Conservation (phyloP, 2,113 vertebrate genomes). For the Helogale parvula region DNA sequence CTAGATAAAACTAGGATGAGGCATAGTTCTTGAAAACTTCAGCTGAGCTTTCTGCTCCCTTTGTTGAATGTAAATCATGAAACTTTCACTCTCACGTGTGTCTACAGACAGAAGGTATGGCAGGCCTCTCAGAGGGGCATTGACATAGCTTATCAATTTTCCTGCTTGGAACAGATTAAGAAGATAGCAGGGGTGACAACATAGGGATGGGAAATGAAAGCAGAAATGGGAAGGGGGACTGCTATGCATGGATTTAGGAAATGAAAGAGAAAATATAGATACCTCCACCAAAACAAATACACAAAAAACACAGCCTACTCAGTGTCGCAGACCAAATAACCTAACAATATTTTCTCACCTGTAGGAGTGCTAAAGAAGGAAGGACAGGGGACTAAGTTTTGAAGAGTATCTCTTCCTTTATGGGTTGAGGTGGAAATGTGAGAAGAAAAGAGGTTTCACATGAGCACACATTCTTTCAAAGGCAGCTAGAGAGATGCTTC, state of each 20-base stretch:
- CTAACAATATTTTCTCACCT: not conserved
- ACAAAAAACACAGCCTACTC: not conserved
- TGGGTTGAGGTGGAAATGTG: not conserved
- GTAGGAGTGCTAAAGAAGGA: not conserved
- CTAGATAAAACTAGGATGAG: not conserved
- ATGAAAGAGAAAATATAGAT: not conserved
- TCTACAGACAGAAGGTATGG: not conserved
- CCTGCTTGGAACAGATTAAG: not conserved
- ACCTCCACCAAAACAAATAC: not conserved
- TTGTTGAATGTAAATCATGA: not conserved
- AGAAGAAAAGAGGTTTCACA: not conserved
- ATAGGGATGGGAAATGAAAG: not conserved
- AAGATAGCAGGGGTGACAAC: not conserved
- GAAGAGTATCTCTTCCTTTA: not conserved
- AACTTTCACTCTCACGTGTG: not conserved
- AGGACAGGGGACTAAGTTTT: not conserved
- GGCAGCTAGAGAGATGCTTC: not conserved
- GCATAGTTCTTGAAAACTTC: slow-evolving; percentile 21
- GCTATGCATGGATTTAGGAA: not conserved
- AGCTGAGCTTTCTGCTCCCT: not conserved
- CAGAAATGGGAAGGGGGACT: not conserved
- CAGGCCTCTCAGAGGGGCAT: not conserved
- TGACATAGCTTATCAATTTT: not conserved
- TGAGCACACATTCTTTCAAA: not conserved
- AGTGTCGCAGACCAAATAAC: not conserved